Percentiles rank a stretch among this genome's conserved stretches.
Evolutionary conservation across 2,113 vertebrate species (phyloP).

Genomic region (Lutjanus erythropterus): DNA sequence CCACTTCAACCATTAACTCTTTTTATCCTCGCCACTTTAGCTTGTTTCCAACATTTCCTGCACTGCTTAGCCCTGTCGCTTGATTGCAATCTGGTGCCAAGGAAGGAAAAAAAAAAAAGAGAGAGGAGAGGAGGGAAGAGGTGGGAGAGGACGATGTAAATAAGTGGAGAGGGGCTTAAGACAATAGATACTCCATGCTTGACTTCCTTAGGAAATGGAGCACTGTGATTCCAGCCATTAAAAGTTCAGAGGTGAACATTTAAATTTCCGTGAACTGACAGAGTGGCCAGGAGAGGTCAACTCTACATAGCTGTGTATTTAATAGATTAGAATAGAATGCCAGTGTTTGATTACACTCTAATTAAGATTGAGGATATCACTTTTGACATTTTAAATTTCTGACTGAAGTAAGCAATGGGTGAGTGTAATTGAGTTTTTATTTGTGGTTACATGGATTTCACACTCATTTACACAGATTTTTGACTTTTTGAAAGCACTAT

Average conservation of each 20-base stretch:
- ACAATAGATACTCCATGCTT: slow-evolving; percentile 74
- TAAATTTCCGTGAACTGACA: slow-evolving; percentile 63
- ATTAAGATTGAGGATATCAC: slow-evolving; percentile 30
- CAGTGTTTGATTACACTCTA: slow-evolving; percentile 31
- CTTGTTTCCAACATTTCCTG: slow-evolving; percentile 62
- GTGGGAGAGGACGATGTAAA: slow-evolving; percentile 36
- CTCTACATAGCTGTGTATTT: slow-evolving; percentile 24
- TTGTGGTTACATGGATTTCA: neutral
- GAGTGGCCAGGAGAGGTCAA: slow-evolving; percentile 63
- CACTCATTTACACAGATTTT: neutral
- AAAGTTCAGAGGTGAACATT: slow-evolving; percentile 72
- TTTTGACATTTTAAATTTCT: slow-evolving; percentile 17
- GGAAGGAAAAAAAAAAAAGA: slow-evolving; percentile 13
- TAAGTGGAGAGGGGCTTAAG: slow-evolving; percentile 41
- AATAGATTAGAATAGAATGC: slow-evolving; percentile 28
- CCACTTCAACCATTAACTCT: slow-evolving; percentile 64
- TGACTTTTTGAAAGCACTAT: neutral
- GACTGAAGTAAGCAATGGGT: neutral
- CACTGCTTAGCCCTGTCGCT: slow-evolving; percentile 54
- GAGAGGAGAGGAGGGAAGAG: neutral
- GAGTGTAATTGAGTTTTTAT: neutral
- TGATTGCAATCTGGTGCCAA: slow-evolving; percentile 74
- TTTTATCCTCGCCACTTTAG: slow-evolving; percentile 69
- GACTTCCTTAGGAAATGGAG: slow-evolving; percentile 76
- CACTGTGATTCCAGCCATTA: slow-evolving; percentile 63